phyloP scores from a whole-genome alignment of 2,888 invertebrate species.

The Blastobasis adustella region DNA sequence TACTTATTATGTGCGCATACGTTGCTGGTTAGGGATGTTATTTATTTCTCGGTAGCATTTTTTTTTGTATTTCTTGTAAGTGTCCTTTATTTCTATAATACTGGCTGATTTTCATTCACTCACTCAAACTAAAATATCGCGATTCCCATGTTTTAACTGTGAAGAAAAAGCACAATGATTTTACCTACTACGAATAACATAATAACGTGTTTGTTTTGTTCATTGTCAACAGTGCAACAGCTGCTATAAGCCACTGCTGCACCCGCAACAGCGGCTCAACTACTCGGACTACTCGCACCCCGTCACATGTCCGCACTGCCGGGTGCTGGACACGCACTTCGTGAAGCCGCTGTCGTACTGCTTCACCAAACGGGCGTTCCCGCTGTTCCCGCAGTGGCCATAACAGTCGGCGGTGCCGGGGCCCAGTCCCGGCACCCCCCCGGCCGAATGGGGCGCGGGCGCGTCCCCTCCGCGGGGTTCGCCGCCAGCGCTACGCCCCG shows the following conservation, averaged over 20 bases:
- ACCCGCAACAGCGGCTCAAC: conserved; percentile 89
- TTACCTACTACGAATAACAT: no score
- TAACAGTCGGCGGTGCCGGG: conserved; percentile 88
- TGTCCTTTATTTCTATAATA: no score
- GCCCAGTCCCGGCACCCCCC: conserved; percentile 70
- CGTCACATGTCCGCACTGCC: conserved; percentile 93
- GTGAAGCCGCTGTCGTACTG: conserved; percentile 91
- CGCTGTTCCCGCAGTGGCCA: conserved; percentile 87
- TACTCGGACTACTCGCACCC: conserved; percentile 97
- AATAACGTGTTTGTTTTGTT: background rate
- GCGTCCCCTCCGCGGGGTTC: conserved; percentile 59
- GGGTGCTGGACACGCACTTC: conserved; percentile 93
- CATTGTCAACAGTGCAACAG: conserved; percentile 86
- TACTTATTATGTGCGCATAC: background rate
- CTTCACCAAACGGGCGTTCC: conserved; percentile 83
- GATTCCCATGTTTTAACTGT: no score
- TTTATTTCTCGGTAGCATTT: no score
- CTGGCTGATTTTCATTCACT: no score
- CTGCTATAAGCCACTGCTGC: conserved; percentile 91
- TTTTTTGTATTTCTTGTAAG: no score
- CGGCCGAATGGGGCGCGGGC: conserved; percentile 53
- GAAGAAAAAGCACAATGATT: no score
- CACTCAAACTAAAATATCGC: no score
- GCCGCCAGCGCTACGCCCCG: conserved; percentile 61
- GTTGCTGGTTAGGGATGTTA: background rate